Percentiles rank a stretch among this genome's conserved stretches.
Evolutionary conservation across 2,113 vertebrate genomes (phyloP).

Genomic region (Psilopogon haemacephalus): DNA sequence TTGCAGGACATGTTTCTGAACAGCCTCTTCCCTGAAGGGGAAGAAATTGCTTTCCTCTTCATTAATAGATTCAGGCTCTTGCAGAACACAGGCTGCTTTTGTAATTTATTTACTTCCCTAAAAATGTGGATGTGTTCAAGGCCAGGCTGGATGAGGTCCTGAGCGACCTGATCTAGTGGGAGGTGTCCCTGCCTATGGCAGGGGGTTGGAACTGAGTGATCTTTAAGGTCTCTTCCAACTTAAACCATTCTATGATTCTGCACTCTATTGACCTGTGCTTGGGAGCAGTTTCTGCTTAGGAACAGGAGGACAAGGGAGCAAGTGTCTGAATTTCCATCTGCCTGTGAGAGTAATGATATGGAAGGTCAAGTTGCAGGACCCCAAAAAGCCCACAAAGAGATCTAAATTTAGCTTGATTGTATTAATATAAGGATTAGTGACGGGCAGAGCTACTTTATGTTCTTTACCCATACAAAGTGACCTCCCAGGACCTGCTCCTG

Average conservation of each 20-base stretch:
- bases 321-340: not conserved
- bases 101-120: not conserved
- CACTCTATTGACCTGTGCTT: not conserved
- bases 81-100: not conserved
- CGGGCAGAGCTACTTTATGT: not conserved
- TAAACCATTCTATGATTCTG: too few relatives aligned
- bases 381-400: not conserved
- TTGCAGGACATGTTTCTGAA: not conserved
- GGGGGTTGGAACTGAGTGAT: too few relatives aligned
- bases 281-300: not conserved
- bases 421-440: not conserved
- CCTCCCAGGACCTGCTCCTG: not conserved
- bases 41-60: not conserved
- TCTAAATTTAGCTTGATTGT: not conserved
- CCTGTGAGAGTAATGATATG: not conserved
- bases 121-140: too few relatives aligned
- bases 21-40: not conserved
- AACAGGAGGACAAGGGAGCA: not conserved
- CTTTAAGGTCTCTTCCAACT: too few relatives aligned
- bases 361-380: not conserved
- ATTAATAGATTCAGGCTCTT: not conserved
- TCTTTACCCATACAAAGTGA: rapidly evolving
- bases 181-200: too few relatives aligned
- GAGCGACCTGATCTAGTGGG: too few relatives aligned
- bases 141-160: too few relatives aligned